phyloP scores from a whole-genome alignment of 2,888 invertebrate genomes.

The Antheraea yamamai region DNA sequence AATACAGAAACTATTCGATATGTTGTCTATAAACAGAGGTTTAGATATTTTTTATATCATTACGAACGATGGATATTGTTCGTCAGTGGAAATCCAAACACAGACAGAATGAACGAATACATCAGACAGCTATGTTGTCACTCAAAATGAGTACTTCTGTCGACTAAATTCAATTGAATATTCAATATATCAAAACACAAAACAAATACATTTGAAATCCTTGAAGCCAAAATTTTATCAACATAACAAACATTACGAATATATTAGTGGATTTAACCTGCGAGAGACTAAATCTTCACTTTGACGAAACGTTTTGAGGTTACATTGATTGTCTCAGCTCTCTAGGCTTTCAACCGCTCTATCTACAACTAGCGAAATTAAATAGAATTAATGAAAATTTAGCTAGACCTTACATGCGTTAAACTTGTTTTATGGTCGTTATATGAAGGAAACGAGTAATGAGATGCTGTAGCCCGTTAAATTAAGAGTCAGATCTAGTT shows the following conservation, averaged over 20 bases:
- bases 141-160: background rate
- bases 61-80: too few species aligned
- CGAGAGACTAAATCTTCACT: background rate
- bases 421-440: background rate
- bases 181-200: background rate
- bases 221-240: background rate
- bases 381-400: conserved; percentile 1
- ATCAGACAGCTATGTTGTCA: background rate
- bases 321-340: conserved; percentile 6
- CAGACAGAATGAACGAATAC: too few species aligned
- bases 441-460: too few species aligned
- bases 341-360: conserved; percentile 3
- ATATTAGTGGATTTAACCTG: background rate
- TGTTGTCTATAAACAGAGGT: too few species aligned
- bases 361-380: background rate
- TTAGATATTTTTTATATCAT: too few species aligned
- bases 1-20: too few species aligned
- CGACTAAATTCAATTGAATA: background rate
- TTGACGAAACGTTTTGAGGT: conserved; percentile 13
- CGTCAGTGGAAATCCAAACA: too few species aligned
- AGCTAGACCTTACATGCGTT: background rate
- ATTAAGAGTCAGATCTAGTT: too few species aligned
- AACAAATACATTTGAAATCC: background rate
- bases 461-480: too few species aligned
- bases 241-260: background rate